Conservation (phyloP, 2,797 vertebrate genomes). For the Paramormyrops hopkinsi region DNA sequence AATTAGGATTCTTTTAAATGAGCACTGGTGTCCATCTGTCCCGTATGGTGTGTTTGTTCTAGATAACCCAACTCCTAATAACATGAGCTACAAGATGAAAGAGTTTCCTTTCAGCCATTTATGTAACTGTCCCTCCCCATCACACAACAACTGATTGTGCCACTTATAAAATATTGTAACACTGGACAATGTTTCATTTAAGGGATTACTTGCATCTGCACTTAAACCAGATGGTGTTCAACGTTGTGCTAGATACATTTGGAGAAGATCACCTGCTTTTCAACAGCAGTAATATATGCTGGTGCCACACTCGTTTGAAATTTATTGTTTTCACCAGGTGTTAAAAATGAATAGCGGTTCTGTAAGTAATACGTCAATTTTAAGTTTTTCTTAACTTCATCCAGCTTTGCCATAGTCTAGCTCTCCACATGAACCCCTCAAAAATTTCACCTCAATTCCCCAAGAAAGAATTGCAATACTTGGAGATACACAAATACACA, state of each 20-base stretch:
- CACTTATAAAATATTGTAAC: slow-evolving; percentile 4
- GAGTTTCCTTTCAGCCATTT: background rate
- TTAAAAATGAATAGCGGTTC: background rate
- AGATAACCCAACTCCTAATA: slow-evolving; percentile 43
- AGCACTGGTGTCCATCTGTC: slow-evolving; percentile 27
- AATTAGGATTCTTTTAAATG: slow-evolving; percentile 37
- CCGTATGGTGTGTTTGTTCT: slow-evolving; percentile 40
- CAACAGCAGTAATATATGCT: background rate
- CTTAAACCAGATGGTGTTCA: background rate
- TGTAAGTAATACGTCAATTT: background rate
- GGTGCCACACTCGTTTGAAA: background rate
- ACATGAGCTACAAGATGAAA: slow-evolving; percentile 32
- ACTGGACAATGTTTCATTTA: background rate
- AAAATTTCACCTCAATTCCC: background rate
- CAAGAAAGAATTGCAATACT: background rate
- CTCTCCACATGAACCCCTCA: background rate
- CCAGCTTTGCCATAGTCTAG: background rate
- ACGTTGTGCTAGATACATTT: background rate
- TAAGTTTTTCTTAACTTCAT: background rate
- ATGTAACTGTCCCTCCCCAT: slow-evolving; percentile 3
- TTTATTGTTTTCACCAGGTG: background rate
- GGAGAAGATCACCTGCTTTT: background rate
- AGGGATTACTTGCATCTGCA: slow-evolving; percentile 6
- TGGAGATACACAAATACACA: background rate
- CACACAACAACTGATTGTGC: background rate